Conservation (phyloP, 2,797 vertebrate genomes). For the Hemitrygon akajei region DNA sequence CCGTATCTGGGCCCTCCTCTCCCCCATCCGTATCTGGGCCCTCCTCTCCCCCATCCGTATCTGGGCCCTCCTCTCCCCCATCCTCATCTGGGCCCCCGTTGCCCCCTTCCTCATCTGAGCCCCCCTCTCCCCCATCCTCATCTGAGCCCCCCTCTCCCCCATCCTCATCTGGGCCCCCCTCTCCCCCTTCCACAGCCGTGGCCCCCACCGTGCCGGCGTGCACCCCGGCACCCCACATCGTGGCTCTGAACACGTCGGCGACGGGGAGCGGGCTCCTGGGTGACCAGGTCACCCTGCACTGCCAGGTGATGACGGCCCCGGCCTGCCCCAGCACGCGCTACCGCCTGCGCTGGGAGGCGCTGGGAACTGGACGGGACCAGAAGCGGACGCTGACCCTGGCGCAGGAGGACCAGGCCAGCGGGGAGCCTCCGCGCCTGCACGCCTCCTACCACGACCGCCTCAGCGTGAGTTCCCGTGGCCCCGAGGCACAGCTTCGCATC, state of each 20-base stretch:
- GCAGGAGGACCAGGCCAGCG: not conserved
- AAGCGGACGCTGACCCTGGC: not conserved
- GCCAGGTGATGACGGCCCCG: not conserved
- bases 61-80: no score
- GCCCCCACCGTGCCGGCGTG: not conserved
- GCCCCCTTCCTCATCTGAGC: no score
- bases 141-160: no score
- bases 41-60: no score
- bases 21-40: no score
- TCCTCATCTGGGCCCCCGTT: no score
- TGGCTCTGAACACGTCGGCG: not conserved
- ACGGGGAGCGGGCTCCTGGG: not conserved
- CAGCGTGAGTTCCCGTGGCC: not conserved
- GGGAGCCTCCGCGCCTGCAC: not conserved
- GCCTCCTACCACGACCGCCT: not conserved
- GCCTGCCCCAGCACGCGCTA: not conserved
- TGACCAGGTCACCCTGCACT: not conserved
- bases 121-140: no score
- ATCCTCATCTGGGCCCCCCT: not conserved
- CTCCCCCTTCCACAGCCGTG: not conserved
- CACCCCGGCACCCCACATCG: not conserved
- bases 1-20: no score
- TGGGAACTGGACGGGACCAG: not conserved
- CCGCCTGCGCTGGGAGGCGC: not conserved
- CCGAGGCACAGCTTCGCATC: not conserved